Evolutionary conservation across 2,888 invertebrate species (phyloP).

Genomic region (Eupelmus urozonus): DNA sequence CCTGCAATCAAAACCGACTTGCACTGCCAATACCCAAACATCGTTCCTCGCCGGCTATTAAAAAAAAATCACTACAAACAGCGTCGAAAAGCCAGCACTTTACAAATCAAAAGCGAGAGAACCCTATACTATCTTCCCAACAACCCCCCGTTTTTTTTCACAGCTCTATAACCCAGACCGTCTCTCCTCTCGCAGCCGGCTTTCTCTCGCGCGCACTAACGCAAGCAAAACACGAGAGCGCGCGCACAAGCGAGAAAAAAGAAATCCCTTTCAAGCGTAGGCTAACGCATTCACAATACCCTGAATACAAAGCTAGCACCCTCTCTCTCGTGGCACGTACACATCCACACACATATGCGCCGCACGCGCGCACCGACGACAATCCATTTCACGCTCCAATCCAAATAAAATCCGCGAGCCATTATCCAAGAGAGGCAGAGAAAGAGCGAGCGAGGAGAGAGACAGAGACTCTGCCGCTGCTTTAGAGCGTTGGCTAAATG

Average conservation of each 20-base stretch:
- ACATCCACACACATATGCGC: background rate
- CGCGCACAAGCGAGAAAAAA: background rate
- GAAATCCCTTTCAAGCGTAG: background rate
- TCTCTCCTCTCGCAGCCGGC: background rate
- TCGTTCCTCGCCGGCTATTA: too few species aligned
- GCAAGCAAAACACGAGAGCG: background rate
- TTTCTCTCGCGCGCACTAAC: background rate
- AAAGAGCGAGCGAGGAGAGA: too few species aligned
- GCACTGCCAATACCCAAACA: too few species aligned
- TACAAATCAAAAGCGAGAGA: background rate
- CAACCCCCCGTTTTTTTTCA: background rate
- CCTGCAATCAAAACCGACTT: too few species aligned
- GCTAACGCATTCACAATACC: conserved; percentile 28
- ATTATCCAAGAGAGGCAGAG: conserved; percentile 18
- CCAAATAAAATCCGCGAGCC: conserved; percentile 41
- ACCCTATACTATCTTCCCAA: background rate
- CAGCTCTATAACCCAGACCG: background rate
- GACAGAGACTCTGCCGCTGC: background rate
- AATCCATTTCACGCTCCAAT: conserved; percentile 46
- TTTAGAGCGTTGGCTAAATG: conserved; percentile 46
- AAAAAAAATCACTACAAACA: too few species aligned
- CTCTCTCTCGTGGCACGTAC: background rate
- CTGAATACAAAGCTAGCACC: conserved; percentile 4
- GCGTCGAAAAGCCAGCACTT: too few species aligned
- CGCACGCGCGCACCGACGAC: background rate